Evolutionary conservation across 2,888 invertebrate species (phyloP).

Genomic region (Pandemis cinnamomeana): DNA sequence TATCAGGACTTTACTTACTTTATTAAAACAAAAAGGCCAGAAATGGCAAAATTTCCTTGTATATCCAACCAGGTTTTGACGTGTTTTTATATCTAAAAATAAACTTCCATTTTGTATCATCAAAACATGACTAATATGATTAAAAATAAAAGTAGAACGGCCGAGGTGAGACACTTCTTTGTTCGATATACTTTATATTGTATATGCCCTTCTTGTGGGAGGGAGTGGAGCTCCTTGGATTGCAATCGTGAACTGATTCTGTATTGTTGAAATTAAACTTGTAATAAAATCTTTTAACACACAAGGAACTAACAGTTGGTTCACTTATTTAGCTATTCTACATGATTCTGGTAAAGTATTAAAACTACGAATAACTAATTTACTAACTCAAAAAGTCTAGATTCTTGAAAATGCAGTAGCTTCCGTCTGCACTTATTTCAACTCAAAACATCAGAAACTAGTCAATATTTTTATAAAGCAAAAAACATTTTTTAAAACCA

Average conservation of each 20-base stretch:
- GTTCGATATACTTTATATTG: slow-evolving; percentile 13
- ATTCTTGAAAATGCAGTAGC: too few species aligned
- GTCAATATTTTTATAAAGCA: too few species aligned
- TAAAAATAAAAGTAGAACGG: not conserved
- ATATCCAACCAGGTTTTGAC: not conserved
- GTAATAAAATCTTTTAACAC: not conserved
- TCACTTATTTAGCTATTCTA: not conserved
- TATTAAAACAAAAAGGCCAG: too few species aligned
- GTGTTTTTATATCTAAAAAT: not conserved
- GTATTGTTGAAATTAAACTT: slow-evolving; percentile 4
- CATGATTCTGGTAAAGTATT: too few species aligned
- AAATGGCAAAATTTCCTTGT: too few species aligned
- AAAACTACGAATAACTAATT: too few species aligned
- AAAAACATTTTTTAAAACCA: too few species aligned
- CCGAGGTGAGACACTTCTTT: slow-evolving; percentile 4
- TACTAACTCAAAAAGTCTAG: too few species aligned
- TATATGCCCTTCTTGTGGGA: slow-evolving; percentile 29
- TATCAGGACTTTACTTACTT: too few species aligned
- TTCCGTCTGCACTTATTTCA: too few species aligned
- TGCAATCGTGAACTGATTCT: slow-evolving; percentile 16
- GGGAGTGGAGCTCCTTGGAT: slow-evolving; percentile 30
- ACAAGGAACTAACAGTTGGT: not conserved
- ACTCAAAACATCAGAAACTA: too few species aligned
- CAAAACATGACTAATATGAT: not conserved
- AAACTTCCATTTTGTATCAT: not conserved